A percentile compares a stretch with the other conserved stretches of the same genome.
Evolutionary conservation across 2,888 invertebrate genomes (phyloP).

Genomic region (Cephus pulcher): DNA sequence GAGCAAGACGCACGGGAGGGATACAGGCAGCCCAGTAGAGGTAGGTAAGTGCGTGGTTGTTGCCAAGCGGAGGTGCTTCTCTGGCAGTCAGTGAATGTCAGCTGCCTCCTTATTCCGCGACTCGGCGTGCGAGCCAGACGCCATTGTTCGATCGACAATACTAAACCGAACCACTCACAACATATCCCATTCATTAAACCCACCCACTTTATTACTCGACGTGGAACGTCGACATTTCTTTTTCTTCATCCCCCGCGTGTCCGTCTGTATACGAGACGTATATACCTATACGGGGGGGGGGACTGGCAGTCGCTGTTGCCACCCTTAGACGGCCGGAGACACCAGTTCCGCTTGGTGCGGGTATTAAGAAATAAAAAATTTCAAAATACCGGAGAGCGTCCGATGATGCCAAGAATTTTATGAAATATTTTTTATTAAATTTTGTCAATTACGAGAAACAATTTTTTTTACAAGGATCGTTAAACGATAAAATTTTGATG

Average conservation of each 20-base stretch:
- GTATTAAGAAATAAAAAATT: not conserved
- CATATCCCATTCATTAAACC: constrained; percentile 59
- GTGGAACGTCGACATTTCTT: constrained; percentile 4
- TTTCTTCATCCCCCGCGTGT: not conserved
- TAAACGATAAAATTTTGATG: too few species aligned
- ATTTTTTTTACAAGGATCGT: too few species aligned
- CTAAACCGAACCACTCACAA: constrained; percentile 59
- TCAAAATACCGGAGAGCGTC: not conserved
- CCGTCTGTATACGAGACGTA: constrained; percentile 6
- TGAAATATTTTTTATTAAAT: too few species aligned
- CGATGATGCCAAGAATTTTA: too few species aligned
- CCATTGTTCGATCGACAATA: constrained; percentile 62
- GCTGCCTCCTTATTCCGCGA: constrained; percentile 54
- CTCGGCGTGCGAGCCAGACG: constrained; percentile 56
- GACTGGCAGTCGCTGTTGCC: not conserved
- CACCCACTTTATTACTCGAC: constrained; percentile 52
- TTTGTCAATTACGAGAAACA: too few species aligned
- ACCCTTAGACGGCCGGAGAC: constrained; percentile 3
- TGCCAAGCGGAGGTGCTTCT: constrained; percentile 53
- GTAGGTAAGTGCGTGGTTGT: constrained; percentile 31
- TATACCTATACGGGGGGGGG: not conserved
- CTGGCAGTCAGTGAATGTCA: constrained; percentile 57
- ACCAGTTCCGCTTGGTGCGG: constrained; percentile 6
- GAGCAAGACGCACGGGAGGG: not conserved
- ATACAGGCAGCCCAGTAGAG: not conserved